Evolutionary conservation across 2,888 invertebrate genomes (phyloP).

Genomic region (Epistrophe grossulariae): DNA sequence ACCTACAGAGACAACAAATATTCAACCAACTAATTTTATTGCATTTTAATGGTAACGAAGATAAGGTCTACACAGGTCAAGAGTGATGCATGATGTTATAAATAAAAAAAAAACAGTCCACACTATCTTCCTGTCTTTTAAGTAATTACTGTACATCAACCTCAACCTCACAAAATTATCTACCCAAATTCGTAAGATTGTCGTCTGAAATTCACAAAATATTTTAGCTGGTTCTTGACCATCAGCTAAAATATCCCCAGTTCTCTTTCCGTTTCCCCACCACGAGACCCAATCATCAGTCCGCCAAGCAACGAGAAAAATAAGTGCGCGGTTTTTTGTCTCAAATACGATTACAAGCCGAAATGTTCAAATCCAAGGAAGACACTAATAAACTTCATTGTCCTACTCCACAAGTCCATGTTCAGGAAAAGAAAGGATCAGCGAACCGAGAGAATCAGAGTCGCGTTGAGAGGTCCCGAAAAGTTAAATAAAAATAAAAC

Average conservation of each 20-base stretch:
- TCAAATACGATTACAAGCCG: conserved; percentile 41
- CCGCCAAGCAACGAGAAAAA: background rate
- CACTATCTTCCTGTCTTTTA: conserved; percentile 37
- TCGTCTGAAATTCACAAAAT: conserved; percentile 25
- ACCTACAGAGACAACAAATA: conserved; percentile 11
- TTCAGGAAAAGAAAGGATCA: conserved; percentile 34
- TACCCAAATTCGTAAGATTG: conserved; percentile 18
- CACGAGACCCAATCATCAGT: conserved; percentile 17
- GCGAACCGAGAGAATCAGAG: conserved; percentile 8
- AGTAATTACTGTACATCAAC: conserved; percentile 40
- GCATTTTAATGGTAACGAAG: conserved; percentile 14
- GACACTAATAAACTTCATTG: conserved; percentile 73
- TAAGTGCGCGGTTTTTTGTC: conserved; percentile 1
- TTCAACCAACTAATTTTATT: conserved; percentile 18
- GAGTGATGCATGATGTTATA: conserved; percentile 23
- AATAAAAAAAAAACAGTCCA: background rate
- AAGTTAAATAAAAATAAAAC: conserved; percentile 13
- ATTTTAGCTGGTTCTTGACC: background rate
- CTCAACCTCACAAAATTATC: conserved; percentile 38
- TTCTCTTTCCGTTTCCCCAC: background rate
- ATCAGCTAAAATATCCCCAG: conserved; percentile 7
- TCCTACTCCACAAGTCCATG: conserved; percentile 58
- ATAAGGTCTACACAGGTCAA: conserved; percentile 21
- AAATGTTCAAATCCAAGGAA: conserved; percentile 63
- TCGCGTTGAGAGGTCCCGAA: conserved; percentile 40